phyloP scores from a whole-genome alignment of 2,797 vertebrate species.

The Percopsis omiscomaycus region DNA sequence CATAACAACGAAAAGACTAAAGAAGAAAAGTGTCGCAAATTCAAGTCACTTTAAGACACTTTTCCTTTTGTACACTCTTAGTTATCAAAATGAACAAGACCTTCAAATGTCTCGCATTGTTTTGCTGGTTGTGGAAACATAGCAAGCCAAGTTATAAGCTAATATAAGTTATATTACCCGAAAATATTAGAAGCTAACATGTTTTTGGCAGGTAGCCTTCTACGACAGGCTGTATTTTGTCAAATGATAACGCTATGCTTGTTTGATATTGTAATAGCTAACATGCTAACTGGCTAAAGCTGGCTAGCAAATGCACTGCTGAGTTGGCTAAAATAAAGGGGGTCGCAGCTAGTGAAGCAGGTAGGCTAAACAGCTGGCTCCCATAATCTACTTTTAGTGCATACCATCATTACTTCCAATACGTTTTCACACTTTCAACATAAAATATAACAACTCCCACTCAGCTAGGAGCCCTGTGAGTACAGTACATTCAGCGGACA shows the following conservation, averaged over 20 bases:
- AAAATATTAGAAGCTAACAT: too few relatives aligned
- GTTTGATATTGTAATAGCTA: constrained; percentile 10
- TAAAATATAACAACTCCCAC: constrained; percentile 9
- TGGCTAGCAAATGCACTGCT: constrained; percentile 5
- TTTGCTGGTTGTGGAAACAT: constrained; percentile 10
- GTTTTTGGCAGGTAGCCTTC: too few relatives aligned
- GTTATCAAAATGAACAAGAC: not conserved
- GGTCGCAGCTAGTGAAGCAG: constrained; percentile 14
- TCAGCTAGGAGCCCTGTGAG: not conserved
- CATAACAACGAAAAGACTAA: too few relatives aligned
- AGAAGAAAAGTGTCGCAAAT: too few relatives aligned
- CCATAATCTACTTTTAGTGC: constrained; percentile 6
- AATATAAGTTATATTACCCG: constrained; percentile 39
- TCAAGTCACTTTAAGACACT: too few relatives aligned
- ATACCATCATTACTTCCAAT: constrained; percentile 10
- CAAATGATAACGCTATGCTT: constrained; percentile 25
- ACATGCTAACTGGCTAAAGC: constrained; percentile 21
- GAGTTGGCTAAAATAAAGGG: constrained; percentile 18
- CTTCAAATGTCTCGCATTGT: not conserved
- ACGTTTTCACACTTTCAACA: constrained; percentile 47
- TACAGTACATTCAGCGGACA: not conserved
- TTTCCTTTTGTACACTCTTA: too few relatives aligned
- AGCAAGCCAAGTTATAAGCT: constrained; percentile 47
- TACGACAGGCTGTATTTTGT: not conserved
- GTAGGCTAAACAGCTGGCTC: constrained; percentile 33